Percentiles rank a stretch among this genome's conserved stretches.
Conservation (phyloP, 2,797 vertebrate species). For the Eupleurogrammus muticus region DNA sequence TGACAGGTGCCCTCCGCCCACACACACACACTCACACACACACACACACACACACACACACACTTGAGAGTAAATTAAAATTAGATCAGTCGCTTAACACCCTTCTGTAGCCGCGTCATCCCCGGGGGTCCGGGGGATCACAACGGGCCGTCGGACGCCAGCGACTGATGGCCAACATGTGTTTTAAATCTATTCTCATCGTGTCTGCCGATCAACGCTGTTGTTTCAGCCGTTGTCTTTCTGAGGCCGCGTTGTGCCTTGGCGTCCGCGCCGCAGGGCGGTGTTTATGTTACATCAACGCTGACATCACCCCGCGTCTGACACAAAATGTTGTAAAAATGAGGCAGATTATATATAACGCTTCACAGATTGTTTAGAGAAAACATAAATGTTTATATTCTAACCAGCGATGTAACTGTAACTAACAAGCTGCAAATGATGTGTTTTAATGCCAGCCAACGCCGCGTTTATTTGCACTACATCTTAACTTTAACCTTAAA, state of each 20-base stretch:
- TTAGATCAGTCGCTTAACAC: conserved; percentile 49
- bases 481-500: not conserved
- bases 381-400: conserved; percentile 1
- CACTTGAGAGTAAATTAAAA: conserved; percentile 29
- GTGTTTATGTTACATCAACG: conserved; percentile 38
- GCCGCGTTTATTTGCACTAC: not conserved
- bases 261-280: conserved; percentile 25
- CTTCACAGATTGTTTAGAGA: conserved; percentile 37
- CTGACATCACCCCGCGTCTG: conserved; percentile 26
- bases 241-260: conserved; percentile 11
- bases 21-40: too few species aligned
- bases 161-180: conserved; percentile 59
- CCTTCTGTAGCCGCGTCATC: conserved; percentile 16
- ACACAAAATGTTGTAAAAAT: conserved; percentile 10
- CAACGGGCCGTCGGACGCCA: conserved; percentile 32
- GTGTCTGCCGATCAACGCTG: conserved; percentile 62
- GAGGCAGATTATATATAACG: conserved; percentile 20
- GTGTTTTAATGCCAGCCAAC: conserved; percentile 1
- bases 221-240: conserved; percentile 67
- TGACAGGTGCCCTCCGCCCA: not conserved
- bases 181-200: conserved; percentile 59
- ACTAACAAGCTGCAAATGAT: not conserved
- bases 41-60: too few species aligned
- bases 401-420: not conserved
- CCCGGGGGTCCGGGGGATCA: conserved; percentile 33